Percentiles rank a stretch among this genome's conserved stretches.
Evolutionary conservation across 2,888 invertebrate species (phyloP).

Genomic region (Phortica magna): DNA sequence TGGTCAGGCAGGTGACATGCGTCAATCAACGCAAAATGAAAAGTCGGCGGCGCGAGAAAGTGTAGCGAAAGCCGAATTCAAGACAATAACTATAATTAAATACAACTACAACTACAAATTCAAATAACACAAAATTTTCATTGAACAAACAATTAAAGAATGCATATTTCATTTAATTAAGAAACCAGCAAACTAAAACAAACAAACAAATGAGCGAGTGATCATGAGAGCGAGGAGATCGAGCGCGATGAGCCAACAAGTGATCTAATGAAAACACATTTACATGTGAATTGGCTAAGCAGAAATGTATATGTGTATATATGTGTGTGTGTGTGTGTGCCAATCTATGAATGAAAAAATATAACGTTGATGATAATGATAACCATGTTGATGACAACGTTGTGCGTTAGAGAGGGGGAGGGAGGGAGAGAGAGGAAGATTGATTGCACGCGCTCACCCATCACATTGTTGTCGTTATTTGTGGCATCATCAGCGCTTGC

Average conservation of each 20-base stretch:
- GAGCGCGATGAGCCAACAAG: not conserved
- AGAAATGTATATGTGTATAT: not conserved
- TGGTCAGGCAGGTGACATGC: not conserved
- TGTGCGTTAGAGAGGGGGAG: not conserved
- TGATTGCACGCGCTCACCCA: no score
- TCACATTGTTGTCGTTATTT: not conserved
- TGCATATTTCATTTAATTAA: constrained; percentile 10
- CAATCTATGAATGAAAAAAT: not conserved
- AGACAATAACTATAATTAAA: constrained; percentile 5
- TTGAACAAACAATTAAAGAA: constrained; percentile 59
- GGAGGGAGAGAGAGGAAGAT: not conserved
- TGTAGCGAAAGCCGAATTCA: constrained; percentile 61
- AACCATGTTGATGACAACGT: not conserved
- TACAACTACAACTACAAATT: constrained; percentile 23
- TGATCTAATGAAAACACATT: not conserved
- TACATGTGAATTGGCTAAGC: not conserved
- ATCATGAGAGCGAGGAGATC: not conserved
- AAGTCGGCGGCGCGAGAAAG: constrained; percentile 53
- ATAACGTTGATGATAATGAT: not conserved
- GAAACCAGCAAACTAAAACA: not conserved
- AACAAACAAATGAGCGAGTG: not conserved
- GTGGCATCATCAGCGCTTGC: constrained; percentile 65
- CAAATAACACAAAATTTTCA: constrained; percentile 43
- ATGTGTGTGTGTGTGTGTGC: constrained; percentile 6
- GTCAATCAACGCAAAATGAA: not conserved